A percentile compares a stretch with the other conserved stretches of the same genome.
Evolutionary conservation across 2,888 invertebrate genomes (phyloP).

Genomic region (Caenorhabditis sinica): DNA sequence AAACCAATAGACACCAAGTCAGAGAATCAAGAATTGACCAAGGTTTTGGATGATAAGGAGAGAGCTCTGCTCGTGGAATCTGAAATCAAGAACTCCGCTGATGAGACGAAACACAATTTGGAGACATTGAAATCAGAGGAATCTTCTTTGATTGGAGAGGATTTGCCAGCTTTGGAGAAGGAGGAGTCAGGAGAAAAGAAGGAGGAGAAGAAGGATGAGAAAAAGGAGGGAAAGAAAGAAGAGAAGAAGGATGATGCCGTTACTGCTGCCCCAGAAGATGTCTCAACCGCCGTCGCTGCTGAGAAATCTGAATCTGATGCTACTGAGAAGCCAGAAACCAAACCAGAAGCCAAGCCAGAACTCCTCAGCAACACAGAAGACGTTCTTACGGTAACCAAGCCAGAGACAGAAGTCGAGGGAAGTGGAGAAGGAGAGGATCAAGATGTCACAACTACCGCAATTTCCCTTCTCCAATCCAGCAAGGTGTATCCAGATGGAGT

Average conservation of each 20-base stretch:
- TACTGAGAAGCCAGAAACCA: slow-evolving; percentile 6
- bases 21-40: slow-evolving; percentile 28
- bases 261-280: slow-evolving; percentile 20
- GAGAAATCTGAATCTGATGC: slow-evolving; percentile 10
- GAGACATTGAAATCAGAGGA: slow-evolving; percentile 45
- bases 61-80: slow-evolving; percentile 55
- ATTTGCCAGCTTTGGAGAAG: slow-evolving; percentile 48
- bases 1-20: slow-evolving; percentile 36
- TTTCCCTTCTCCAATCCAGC: slow-evolving; percentile 6
- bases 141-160: slow-evolving; percentile 31
- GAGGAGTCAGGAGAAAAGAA: slow-evolving; percentile 58
- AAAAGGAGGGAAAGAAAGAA: slow-evolving; percentile 55
- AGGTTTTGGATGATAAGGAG: slow-evolving; percentile 33
- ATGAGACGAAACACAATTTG: slow-evolving; percentile 34
- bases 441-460: neutral
- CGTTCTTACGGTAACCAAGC: slow-evolving; percentile 25
- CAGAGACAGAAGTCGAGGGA: slow-evolving; percentile 53
- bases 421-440: slow-evolving; percentile 62
- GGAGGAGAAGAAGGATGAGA: slow-evolving; percentile 45
- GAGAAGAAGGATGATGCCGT: slow-evolving; percentile 27
- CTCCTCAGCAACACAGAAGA: slow-evolving; percentile 48
- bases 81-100: slow-evolving; percentile 51
- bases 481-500: slow-evolving; percentile 14
- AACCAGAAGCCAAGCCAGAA: slow-evolving; percentile 35
- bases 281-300: neutral